These are phyloP conservation scores for Epizoanthus ramosus DNA, from an alignment of 92 coral and sea anemone species.

Conservation along the genomic window DNA sequence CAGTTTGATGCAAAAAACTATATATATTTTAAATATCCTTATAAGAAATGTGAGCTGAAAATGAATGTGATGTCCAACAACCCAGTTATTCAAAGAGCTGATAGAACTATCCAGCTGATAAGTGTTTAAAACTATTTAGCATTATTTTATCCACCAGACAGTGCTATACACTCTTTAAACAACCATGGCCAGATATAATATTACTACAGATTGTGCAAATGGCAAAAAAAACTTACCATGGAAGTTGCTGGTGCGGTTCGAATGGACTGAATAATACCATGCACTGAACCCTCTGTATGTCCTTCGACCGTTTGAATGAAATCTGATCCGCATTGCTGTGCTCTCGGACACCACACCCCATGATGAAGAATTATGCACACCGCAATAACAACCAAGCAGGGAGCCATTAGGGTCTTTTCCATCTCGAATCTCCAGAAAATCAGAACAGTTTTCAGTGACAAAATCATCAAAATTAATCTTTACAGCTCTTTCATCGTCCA, in stretches of 20 bases:
- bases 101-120: no score
- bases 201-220: background rate
- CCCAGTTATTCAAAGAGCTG: no score
- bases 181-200: background rate
- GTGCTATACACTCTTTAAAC: background rate
- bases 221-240: conserved; percentile 2
- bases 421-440: conserved; percentile 39
- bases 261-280: background rate
- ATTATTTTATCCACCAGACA: no score
- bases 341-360: conserved; percentile 11
- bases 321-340: conserved; percentile 16
- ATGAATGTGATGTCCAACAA: no score
- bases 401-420: conserved; percentile 3
- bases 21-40: no score
- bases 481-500: conserved; percentile 20
- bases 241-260: background rate
- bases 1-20: no score
- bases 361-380: background rate
- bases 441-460: conserved; percentile 38
- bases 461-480: conserved; percentile 11
- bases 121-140: no score
- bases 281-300: conserved; percentile 26
- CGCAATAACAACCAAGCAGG: conserved; percentile 29
- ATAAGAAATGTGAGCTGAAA: no score
- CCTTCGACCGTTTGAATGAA: conserved; percentile 18